phyloP scores from a whole-genome alignment of 2,797 vertebrate species.

The Cryptoblepharus egeriae region DNA sequence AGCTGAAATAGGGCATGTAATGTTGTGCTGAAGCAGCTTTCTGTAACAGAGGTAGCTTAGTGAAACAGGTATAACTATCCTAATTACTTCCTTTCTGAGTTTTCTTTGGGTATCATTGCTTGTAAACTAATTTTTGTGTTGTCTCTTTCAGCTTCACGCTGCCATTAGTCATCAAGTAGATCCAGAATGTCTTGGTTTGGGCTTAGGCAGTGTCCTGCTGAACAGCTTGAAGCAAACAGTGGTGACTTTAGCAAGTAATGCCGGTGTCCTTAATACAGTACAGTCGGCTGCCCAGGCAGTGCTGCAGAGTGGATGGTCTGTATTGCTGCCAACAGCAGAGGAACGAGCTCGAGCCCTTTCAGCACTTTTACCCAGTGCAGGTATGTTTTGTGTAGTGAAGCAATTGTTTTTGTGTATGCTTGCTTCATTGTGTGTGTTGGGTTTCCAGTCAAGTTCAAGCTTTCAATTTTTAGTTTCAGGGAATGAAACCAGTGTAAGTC shows the following conservation, averaged over 20 bases:
- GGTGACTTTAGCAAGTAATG: slow-evolving; percentile 94
- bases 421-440: neutral
- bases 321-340: slow-evolving; percentile 95
- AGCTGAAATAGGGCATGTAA: too few species aligned
- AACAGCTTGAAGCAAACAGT: slow-evolving; percentile 97
- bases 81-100: neutral
- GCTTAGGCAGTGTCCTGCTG: slow-evolving; percentile 90
- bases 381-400: slow-evolving; percentile 67
- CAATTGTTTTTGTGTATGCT: rapidly evolving
- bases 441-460: neutral
- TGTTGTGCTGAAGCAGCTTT: neutral
- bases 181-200: slow-evolving; percentile 92
- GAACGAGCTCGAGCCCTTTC: slow-evolving; percentile 94
- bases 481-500: slow-evolving; percentile 93
- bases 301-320: slow-evolving; percentile 97
- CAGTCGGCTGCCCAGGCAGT: slow-evolving; percentile 94
- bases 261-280: slow-evolving; percentile 92
- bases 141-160: slow-evolving; percentile 87
- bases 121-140: slow-evolving; percentile 17
- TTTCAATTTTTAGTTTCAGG: slow-evolving; percentile 84
- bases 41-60: too few species aligned
- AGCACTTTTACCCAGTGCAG: slow-evolving; percentile 92
- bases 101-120: neutral
- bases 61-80: neutral
- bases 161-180: slow-evolving; percentile 97